phyloP scores from a whole-genome alignment of 2,113 vertebrate species.

The Python bivittatus region DNA sequence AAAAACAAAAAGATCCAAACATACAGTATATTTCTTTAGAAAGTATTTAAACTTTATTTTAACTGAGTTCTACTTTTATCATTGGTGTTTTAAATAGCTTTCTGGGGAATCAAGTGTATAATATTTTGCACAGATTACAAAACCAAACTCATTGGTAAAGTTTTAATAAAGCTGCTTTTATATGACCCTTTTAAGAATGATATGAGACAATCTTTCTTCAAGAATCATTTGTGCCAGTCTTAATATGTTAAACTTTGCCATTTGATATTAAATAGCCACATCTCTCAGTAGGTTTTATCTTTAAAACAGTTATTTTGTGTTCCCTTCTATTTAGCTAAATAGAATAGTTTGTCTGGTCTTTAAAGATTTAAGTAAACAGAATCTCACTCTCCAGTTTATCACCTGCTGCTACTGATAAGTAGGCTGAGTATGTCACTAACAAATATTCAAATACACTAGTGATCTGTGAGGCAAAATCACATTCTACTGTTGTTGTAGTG shows the following conservation, averaged over 20 bases:
- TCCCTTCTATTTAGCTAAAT: not conserved
- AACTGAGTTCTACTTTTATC: conserved; percentile 13
- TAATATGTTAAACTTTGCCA: conserved; percentile 5
- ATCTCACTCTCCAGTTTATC: not conserved
- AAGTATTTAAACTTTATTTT: not conserved
- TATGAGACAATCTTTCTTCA: not conserved
- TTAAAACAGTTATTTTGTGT: not conserved
- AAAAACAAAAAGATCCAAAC: conserved; percentile 6
- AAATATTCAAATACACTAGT: not conserved
- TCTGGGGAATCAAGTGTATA: rapidly evolving
- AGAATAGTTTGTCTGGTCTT: not conserved
- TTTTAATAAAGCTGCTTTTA: too few species aligned
- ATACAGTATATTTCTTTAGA: not conserved
- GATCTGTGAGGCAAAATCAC: not conserved
- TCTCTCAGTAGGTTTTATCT: conserved; percentile 4
- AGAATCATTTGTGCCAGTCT: not conserved
- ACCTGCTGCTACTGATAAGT: not conserved
- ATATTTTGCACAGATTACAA: not conserved
- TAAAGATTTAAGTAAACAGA: not conserved
- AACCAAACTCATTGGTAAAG: conserved; percentile 2
- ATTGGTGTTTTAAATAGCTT: not conserved
- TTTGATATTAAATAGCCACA: not conserved
- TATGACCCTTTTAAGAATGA: not conserved
- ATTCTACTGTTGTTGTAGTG: not conserved
- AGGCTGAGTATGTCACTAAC: not conserved